Evolutionary conservation across 1,140 invertebrate genomes (phyloP), one percentile per base, ranked within the genome.

Genomic region (Ceratina calcarata): DNA sequence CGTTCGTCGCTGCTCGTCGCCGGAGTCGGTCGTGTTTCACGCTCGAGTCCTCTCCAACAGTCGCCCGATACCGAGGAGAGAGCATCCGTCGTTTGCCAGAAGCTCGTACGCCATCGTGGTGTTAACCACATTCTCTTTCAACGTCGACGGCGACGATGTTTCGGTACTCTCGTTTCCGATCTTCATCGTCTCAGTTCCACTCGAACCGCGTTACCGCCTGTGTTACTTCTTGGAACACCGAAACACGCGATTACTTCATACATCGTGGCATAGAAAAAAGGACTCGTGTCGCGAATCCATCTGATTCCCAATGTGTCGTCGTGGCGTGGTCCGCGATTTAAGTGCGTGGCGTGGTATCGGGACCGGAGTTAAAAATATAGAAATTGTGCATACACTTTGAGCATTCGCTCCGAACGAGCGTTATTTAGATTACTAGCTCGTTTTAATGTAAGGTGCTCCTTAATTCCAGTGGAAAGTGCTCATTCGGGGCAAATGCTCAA

Each of bases 1-100:
- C 91, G 91, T 92, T 92, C 86, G 90, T 87, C 89, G 90, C 87
- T 86, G 90, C 74, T 81, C 90, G 87, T 70, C 85, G 65, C 84
- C 79, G 82, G 60, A 87, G 86, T 90, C 89, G 87, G 90, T 91
- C 78, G 88, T 80, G 85, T 71, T 85, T 75, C 74, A 69, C 72
- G 71, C 51, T 78, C n/a, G 61, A 76, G 61, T 57, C 53, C 65
- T 82, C 80, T 57, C 37, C 13, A 37, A 49, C 49, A 71, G 72
- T 77, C 57, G 37, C 58, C 45, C 66, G 82, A 37, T 73, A 45
- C 49, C 49, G 65, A 84, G 27, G 22, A 61, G 66, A 78, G 37
- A 62, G 16, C 55, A 22, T 20, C 20, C 53, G 73, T 69, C 58
- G 65, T 75, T 57, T 24, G 55, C 60, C 64, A 60, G 53, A 70